Evolutionary conservation across 2,113 vertebrate genomes (phyloP).

Genomic region (Pomatostomus ruficeps): DNA sequence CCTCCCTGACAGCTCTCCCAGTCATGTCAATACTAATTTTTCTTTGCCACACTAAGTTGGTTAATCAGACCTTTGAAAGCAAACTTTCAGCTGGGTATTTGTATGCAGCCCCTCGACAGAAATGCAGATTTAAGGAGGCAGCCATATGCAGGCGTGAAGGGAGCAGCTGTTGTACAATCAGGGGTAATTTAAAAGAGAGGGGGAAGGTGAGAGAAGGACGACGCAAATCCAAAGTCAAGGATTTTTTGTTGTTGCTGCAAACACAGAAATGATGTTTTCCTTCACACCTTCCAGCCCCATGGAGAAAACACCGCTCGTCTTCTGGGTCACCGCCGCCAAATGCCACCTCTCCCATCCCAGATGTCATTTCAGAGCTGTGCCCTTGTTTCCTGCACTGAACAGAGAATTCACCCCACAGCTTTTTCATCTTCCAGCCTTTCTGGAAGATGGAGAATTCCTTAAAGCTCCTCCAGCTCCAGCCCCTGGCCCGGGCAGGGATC

Average conservation of each 20-base stretch:
- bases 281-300: neutral
- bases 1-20: neutral
- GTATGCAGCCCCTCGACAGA: constrained; percentile 50
- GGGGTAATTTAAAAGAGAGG: constrained; percentile 58
- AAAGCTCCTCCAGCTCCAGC: accelerated
- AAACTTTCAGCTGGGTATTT: constrained; percentile 58
- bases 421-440: neutral
- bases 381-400: neutral
- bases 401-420: neutral
- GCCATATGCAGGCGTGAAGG: constrained; percentile 55
- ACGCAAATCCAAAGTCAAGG: neutral
- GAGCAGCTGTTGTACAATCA: constrained; percentile 64
- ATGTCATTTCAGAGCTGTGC: neutral
- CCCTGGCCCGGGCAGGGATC: neutral
- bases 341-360: neutral
- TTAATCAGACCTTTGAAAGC: neutral
- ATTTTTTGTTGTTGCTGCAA: neutral
- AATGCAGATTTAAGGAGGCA: constrained; percentile 49
- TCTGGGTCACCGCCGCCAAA: constrained; percentile 12
- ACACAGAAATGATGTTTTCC: neutral
- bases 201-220: constrained; percentile 61
- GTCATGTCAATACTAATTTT: neutral
- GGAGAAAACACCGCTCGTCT: neutral
- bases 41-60: neutral
- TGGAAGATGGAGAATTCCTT: neutral